A percentile compares a stretch with the other conserved stretches of the same genome.
These are phyloP conservation scores for Apis cerana DNA, from an alignment of 1,140 invertebrate species.

Conservation along the genomic window DNA sequence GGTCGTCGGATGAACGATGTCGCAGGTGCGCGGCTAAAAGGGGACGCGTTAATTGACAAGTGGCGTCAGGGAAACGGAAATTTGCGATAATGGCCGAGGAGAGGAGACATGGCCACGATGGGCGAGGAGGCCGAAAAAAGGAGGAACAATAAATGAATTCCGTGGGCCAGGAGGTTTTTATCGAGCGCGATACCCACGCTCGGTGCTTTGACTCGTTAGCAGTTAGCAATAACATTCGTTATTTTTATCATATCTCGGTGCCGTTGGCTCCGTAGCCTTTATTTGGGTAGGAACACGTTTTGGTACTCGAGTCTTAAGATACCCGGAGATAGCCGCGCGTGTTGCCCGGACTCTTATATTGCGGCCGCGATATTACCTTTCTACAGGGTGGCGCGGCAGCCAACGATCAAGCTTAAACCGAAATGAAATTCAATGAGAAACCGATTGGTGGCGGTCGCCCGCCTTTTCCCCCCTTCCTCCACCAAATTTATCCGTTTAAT, in stretches of 20 bases:
- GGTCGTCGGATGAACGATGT: slow-evolving; percentile 35
- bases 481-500: slow-evolving; percentile 62
- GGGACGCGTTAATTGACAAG: slow-evolving; percentile 71
- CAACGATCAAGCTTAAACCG: slow-evolving; percentile 14
- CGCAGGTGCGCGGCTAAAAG: slow-evolving; percentile 21
- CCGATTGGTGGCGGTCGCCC: slow-evolving; percentile 5
- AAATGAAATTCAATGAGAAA: slow-evolving; percentile 57
- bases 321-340: slow-evolving; percentile 68
- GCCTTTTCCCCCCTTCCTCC: neutral
- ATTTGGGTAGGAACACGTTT: slow-evolving; percentile 77
- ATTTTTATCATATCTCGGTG: slow-evolving; percentile 76
- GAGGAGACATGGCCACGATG: slow-evolving; percentile 58
- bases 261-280: slow-evolving; percentile 69
- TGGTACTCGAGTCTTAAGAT: slow-evolving; percentile 77
- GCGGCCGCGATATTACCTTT: slow-evolving; percentile 48
- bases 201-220: slow-evolving; percentile 75
- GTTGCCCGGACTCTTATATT: slow-evolving; percentile 64
- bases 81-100: slow-evolving; percentile 65
- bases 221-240: slow-evolving; percentile 78
- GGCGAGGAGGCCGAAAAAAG: neutral
- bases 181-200: slow-evolving; percentile 69
- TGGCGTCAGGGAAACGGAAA: slow-evolving; percentile 67
- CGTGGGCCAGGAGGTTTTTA: slow-evolving; percentile 67
- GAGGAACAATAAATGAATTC: slow-evolving; percentile 65
- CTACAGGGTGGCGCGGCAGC: slow-evolving; percentile 40